Evolutionary conservation across 2,797 vertebrate species (phyloP).

Genomic region (Sebastes cheni): DNA sequence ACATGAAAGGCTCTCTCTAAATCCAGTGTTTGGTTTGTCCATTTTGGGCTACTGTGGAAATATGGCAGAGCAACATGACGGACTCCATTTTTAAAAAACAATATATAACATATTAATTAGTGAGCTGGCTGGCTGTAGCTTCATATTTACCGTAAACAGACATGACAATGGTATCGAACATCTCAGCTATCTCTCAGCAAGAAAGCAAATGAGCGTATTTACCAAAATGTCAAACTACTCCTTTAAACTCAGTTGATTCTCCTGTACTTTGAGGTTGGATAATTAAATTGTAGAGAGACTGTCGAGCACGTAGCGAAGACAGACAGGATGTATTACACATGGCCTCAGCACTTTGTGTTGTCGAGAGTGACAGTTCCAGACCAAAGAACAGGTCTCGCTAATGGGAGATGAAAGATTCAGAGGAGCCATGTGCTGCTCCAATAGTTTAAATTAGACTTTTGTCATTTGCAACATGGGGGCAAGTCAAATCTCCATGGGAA

Average conservation of each 20-base stretch:
- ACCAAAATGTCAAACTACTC: not conserved
- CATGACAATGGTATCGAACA: not conserved
- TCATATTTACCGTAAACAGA: not conserved
- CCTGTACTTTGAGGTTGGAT: not conserved
- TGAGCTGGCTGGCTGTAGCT: not conserved
- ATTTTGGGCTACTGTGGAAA: no score
- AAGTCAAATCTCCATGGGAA: not conserved
- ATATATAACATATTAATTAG: not conserved
- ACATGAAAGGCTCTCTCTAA: no score
- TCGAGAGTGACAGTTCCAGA: conserved; percentile 16
- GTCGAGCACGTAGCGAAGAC: not conserved
- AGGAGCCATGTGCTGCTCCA: conserved; percentile 10
- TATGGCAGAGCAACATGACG: no score
- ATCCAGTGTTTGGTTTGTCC: no score
- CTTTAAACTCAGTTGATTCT: not conserved
- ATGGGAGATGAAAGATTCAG: conserved; percentile 36
- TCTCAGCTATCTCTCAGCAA: not conserved
- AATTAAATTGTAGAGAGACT: not conserved
- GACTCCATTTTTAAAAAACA: no score
- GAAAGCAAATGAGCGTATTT: not conserved
- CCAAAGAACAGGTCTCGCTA: conserved; percentile 3
- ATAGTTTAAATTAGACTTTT: conserved; percentile 9
- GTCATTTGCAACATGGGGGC: not conserved
- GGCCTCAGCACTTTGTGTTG: conserved; percentile 13
- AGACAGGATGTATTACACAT: conserved; percentile 6